Conservation (phyloP, 2,797 vertebrate genomes). For the Cyclopterus lumpus region DNA sequence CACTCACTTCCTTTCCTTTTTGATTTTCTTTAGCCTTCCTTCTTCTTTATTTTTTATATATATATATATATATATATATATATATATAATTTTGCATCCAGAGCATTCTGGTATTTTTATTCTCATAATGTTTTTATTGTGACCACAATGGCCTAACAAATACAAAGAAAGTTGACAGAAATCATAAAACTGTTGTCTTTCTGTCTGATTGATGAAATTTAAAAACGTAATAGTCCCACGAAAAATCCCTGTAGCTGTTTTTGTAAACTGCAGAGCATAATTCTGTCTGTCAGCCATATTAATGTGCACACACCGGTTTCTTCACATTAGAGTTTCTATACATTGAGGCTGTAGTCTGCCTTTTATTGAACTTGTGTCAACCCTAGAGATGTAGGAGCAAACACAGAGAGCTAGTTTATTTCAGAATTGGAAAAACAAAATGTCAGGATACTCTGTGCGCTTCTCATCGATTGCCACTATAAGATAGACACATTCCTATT, state of each 20-base stretch:
- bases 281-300: background rate
- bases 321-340: background rate
- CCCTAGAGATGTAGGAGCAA: background rate
- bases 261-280: background rate
- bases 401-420: background rate
- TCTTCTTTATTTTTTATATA: background rate
- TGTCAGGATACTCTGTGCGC: background rate
- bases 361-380: background rate
- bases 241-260: background rate
- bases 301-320: background rate
- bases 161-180: background rate
- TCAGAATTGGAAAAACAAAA: background rate
- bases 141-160: background rate
- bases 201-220: background rate
- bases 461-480: background rate
- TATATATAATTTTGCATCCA: background rate
- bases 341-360: background rate
- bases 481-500: background rate
- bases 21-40: background rate
- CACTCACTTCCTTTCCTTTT: background rate
- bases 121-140: constrained; percentile 3
- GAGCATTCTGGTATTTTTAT: background rate
- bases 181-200: background rate
- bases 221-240: background rate
- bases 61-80: no score